These are phyloP conservation scores for Cantharis nigra DNA, from an alignment of 2,888 invertebrate species.

Conservation along the genomic window DNA sequence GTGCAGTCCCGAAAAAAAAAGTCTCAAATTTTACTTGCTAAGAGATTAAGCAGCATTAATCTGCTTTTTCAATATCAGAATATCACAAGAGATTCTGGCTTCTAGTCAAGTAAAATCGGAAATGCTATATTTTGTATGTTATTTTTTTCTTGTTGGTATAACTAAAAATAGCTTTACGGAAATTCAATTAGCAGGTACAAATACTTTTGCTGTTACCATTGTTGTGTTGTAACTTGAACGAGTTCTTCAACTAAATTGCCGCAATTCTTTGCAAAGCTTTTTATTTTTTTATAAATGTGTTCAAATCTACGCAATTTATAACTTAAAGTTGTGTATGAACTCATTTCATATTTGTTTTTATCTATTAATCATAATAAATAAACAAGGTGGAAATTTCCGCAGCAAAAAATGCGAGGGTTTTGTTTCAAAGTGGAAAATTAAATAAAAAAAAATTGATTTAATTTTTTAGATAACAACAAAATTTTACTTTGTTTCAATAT, in stretches of 20 bases:
- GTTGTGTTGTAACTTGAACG: not conserved
- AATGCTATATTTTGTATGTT: not conserved
- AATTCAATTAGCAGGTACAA: not conserved
- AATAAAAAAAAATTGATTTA: not conserved
- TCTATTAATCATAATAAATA: not conserved
- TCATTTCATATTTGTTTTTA: not conserved
- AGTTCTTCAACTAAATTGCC: not conserved
- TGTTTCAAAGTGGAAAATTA: not conserved
- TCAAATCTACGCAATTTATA: not conserved
- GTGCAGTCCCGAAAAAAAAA: not conserved
- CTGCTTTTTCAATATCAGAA: not conserved
- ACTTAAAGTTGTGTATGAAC: not conserved
- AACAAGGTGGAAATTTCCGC: not conserved
- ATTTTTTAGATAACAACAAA: not conserved
- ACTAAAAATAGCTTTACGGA: not conserved
- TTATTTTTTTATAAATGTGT: not conserved
- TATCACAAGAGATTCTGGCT: not conserved
- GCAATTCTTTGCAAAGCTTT: not conserved
- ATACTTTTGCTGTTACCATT: not conserved
- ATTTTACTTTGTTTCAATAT: not conserved
- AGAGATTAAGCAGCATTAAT: not conserved
- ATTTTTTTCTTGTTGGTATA: not conserved
- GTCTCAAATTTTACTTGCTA: not conserved
- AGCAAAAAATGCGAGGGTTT: not conserved
- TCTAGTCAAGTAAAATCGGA: not conserved